A percentile compares a stretch with the other conserved stretches of the same genome.
phyloP scores from a whole-genome alignment of 1,140 invertebrate genomes.

The Trichogramma pretiosum region DNA sequence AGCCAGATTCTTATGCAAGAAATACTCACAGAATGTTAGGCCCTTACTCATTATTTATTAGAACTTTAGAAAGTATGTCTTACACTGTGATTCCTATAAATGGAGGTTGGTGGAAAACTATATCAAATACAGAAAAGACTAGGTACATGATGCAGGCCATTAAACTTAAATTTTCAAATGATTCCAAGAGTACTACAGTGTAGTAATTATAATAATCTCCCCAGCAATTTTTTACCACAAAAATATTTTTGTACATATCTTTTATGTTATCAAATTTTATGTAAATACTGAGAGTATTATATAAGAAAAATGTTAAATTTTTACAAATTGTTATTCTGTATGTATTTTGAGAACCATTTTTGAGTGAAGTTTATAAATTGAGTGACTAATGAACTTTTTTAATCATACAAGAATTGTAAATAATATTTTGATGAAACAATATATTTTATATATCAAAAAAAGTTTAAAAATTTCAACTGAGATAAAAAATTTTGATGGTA shows the following conservation, averaged over 20 bases:
- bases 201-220: no score
- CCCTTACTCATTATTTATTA: slow-evolving; percentile 28
- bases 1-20: slow-evolving; percentile 30
- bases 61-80: slow-evolving; percentile 34
- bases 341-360: not conserved
- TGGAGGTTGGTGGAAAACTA: slow-evolving; percentile 32
- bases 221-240: no score
- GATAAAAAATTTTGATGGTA: not conserved
- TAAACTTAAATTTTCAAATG: slow-evolving; percentile 27
- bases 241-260: slow-evolving; percentile 5
- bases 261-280: slow-evolving; percentile 1
- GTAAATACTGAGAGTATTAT: not conserved
- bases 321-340: not conserved
- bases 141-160: slow-evolving; percentile 44
- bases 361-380: not conserved
- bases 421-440: not conserved
- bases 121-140: slow-evolving; percentile 43
- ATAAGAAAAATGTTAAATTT: not conserved
- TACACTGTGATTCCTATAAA: slow-evolving; percentile 37
- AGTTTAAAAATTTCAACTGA: not conserved
- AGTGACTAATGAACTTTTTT: not conserved
- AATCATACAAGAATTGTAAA: no score
- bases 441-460: slow-evolving; percentile 12
- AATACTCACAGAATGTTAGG: slow-evolving; percentile 37
- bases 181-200: not conserved